Base-by-base conservation (phyloP, 1,140 invertebrate genomes). In the Drosophila athabasca region DNA sequence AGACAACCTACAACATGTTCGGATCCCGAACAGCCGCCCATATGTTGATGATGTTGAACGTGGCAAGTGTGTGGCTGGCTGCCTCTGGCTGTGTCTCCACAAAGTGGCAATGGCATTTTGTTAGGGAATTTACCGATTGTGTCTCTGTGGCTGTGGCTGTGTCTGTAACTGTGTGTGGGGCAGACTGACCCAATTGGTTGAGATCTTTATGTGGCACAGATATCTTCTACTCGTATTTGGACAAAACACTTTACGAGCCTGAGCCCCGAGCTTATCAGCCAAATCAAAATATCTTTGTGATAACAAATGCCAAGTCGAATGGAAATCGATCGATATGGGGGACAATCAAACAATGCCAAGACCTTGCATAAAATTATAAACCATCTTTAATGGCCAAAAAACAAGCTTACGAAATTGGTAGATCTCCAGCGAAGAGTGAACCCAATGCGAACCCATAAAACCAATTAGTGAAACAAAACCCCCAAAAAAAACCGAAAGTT, bases 1-100 rank as follows among this genome's bases (percentile, higher is more conserved):
- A 88, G 83, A 88, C 84, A 88, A 82, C 82, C 78, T 88, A 85
- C 82, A 85, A 87, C 83, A 85, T 85, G 82, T 85, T 85, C 70
- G 68, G 65, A 74, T 75, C 41, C 19, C 44, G 55, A 41, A 71
- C 35, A 61, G 82, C 60, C 74, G 74, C 62, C 78, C 78, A 82
- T 85, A 87, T 81, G 81, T 62, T 81, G 81, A 84, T 85, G 60
- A 73, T 61, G 76, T 69, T 68, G 82, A 78, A 82, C 44, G 70
- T 82, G 82, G 65, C 82, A 82, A 65, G 69, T 81, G 50, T 17
- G 45, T 49, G 64, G 53, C 45, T 55, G 41, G n/a, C 17, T 45
- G 62, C 43, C 51, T 46, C 46, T 62, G 68, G 31, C 31, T 11
- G 31, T 35, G 31, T 35, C 31, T 2, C 11, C 35, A 5, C 62